Percentiles rank a stretch among this genome's conserved stretches.
Conservation (phyloP, 2,797 vertebrate species). For the Chelmon rostratus region DNA sequence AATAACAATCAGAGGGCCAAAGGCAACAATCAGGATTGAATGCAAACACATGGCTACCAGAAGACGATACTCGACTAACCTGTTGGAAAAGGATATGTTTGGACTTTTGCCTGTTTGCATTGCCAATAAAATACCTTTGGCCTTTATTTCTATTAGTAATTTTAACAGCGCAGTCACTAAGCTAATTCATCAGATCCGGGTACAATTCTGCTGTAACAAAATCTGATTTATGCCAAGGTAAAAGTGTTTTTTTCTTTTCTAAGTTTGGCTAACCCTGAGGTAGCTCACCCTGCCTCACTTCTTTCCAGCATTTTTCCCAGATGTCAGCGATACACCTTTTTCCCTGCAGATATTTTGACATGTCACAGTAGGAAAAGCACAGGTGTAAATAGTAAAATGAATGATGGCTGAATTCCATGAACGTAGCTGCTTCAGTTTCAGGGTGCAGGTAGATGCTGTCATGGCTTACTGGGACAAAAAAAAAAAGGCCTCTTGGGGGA, state of each 20-base stretch:
- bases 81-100: constrained; percentile 40
- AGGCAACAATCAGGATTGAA: constrained; percentile 56
- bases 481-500: neutral
- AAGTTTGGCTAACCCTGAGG: neutral
- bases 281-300: neutral
- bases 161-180: neutral
- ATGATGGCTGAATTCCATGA: neutral
- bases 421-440: neutral
- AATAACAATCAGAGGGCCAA: constrained; percentile 65
- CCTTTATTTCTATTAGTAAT: too few species aligned
- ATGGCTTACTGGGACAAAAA: neutral
- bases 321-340: neutral
- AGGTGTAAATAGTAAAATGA: neutral
- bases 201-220: neutral
- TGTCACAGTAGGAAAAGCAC: neutral
- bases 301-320: neutral
- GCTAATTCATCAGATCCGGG: neutral
- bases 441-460: neutral
- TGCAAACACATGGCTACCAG: constrained; percentile 47
- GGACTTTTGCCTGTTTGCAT: constrained; percentile 17
- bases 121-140: constrained; percentile 23
- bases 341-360: neutral
- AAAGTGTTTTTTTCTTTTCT: neutral
- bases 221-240: neutral
- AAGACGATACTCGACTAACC: constrained; percentile 7